Percentiles rank a stretch among this genome's conserved stretches.
phyloP scores from a whole-genome alignment of 2,113 vertebrate genomes.

The Caracal caracal region DNA sequence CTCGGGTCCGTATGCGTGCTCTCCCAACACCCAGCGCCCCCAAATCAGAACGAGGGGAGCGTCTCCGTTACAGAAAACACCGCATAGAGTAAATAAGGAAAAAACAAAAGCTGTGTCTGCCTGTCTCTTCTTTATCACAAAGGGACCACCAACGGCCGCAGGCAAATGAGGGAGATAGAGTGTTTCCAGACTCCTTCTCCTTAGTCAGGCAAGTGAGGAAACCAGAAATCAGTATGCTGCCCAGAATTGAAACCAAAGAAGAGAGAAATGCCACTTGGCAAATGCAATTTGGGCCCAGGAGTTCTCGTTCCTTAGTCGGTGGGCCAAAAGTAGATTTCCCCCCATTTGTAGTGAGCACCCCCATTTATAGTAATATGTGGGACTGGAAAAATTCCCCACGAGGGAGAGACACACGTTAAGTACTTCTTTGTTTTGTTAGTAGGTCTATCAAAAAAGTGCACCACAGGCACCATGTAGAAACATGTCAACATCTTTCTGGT shows the following conservation, averaged over 20 bases:
- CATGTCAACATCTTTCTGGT: not conserved
- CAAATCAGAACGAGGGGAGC: not conserved
- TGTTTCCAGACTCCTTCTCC: not conserved
- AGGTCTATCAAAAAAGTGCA: not conserved
- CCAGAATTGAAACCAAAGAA: not conserved
- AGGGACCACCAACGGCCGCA: not conserved
- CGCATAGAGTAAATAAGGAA: not conserved
- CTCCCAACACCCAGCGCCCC: not conserved
- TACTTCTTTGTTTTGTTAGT: not conserved
- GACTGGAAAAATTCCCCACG: not conserved
- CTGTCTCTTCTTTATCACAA: not conserved
- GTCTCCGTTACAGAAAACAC: not conserved
- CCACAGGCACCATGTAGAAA: not conserved
- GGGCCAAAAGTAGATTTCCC: not conserved
- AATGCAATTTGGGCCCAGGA: not conserved
- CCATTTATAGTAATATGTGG: not conserved
- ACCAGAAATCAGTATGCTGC: not conserved
- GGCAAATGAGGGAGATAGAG: not conserved
- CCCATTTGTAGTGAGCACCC: not conserved
- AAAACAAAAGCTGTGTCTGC: not conserved
- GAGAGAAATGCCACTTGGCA: not conserved
- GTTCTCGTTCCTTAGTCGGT: not conserved
- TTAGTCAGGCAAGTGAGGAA: not conserved
- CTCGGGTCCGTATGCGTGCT: not conserved
- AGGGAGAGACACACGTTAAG: not conserved